Percentiles rank a stretch among this genome's conserved stretches.
Evolutionary conservation across 2,797 vertebrate genomes (phyloP).

Genomic region (Gobio occitaniae): DNA sequence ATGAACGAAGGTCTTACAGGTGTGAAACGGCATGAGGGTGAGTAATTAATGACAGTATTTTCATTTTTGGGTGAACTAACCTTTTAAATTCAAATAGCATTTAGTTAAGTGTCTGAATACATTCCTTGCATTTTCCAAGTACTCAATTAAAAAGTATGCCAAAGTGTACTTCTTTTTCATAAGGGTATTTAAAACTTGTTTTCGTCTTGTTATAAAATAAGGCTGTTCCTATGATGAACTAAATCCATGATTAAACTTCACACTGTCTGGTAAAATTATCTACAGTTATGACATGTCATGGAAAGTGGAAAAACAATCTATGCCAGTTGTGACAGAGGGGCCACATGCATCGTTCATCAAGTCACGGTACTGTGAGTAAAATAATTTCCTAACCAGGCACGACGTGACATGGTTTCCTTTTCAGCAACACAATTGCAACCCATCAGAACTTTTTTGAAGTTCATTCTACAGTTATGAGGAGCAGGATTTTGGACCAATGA

Average conservation of each 20-base stretch:
- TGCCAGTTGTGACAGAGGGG: conserved; percentile 7
- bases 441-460: neutral
- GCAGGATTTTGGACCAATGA: neutral
- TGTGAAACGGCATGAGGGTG: too few relatives aligned
- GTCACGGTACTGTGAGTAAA: conserved; percentile 26
- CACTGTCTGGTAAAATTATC: conserved; percentile 21
- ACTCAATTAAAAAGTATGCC: neutral
- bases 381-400: neutral
- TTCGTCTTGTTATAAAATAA: neutral
- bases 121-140: neutral
- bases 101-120: neutral
- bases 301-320: conserved; percentile 30
- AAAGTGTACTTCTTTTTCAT: neutral
- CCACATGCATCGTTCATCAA: conserved; percentile 2
- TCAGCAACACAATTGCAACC: neutral
- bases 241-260: conserved; percentile 26
- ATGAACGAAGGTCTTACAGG: too few relatives aligned
- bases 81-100: neutral
- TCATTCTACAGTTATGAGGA: neutral
- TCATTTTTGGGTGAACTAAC: too few relatives aligned
- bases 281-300: neutral
- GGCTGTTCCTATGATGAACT: neutral
- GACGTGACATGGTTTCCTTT: neutral
- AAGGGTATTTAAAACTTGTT: neutral
- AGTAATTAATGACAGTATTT: too few relatives aligned